phyloP scores from a whole-genome alignment of 2,113 vertebrate genomes.

The Lichenostomus cassidix region DNA sequence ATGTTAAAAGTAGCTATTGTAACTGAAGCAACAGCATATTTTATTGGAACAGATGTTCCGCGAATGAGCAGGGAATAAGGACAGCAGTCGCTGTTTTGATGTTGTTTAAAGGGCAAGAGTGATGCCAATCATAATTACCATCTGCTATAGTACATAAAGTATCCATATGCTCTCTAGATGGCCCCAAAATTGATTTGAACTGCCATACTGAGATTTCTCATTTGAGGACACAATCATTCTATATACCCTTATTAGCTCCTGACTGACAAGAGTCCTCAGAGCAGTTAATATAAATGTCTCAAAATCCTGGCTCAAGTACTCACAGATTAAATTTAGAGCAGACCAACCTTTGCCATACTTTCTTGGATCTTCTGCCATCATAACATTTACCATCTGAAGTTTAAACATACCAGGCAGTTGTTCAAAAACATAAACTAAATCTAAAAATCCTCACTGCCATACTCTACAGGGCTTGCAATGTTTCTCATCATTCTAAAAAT shows the following conservation, averaged over 20 bases:
- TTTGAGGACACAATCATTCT: background rate
- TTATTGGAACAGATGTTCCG: constrained; percentile 56
- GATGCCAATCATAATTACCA: constrained; percentile 42
- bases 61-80: constrained; percentile 22
- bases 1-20: constrained; percentile 18
- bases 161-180: constrained; percentile 11
- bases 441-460: background rate
- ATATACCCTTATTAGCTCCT: background rate
- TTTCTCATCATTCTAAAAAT: background rate
- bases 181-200: constrained; percentile 23
- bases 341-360: background rate
- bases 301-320: background rate
- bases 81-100: background rate
- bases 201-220: background rate
- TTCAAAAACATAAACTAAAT: background rate
- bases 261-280: background rate
- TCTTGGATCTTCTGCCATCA: background rate
- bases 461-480: background rate
- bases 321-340: background rate
- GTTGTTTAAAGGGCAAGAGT: constrained; percentile 43
- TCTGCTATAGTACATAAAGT: constrained; percentile 36
- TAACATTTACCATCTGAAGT: background rate
- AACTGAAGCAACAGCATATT: background rate
- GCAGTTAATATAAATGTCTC: background rate
- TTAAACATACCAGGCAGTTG: background rate